Evolutionary conservation across 2,888 invertebrate genomes (phyloP).

Genomic region (Drosophila colorata): DNA sequence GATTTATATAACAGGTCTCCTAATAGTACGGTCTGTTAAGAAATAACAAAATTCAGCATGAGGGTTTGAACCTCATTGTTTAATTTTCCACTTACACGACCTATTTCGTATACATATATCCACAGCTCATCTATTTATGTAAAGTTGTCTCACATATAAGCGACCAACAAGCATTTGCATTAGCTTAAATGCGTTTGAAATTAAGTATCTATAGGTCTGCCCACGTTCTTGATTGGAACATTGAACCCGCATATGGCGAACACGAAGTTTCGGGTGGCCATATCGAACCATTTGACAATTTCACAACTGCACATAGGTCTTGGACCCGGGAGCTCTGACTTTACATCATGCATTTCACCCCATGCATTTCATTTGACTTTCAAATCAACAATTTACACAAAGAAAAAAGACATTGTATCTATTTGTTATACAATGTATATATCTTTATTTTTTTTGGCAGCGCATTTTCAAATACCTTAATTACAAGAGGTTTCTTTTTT

Average conservation of each 20-base stretch:
- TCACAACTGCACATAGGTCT: not conserved
- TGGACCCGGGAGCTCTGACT: not conserved
- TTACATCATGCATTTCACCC: not conserved
- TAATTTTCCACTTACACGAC: not conserved
- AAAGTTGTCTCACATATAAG: not conserved
- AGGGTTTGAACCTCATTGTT: not conserved
- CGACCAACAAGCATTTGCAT: not conserved
- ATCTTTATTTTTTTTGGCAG: not conserved
- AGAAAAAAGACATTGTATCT: not conserved
- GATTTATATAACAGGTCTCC: too few relatives aligned
- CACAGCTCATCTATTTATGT: not conserved
- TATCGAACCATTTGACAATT: not conserved
- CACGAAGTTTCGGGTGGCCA: not conserved
- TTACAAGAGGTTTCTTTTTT: not conserved
- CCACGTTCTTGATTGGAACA: not conserved
- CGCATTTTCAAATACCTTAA: not conserved
- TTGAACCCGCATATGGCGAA: slow-evolving; percentile 1
- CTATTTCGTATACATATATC: not conserved
- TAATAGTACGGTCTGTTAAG: too few relatives aligned
- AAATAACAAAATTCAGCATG: too few relatives aligned
- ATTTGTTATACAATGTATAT: not conserved
- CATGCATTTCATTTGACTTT: slow-evolving; percentile 22
- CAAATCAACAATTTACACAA: slow-evolving; percentile 11
- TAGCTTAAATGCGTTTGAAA: not conserved
- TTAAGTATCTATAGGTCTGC: not conserved